phyloP scores from a whole-genome alignment of 2,888 invertebrate species.

The Eristalis arbustorum region DNA sequence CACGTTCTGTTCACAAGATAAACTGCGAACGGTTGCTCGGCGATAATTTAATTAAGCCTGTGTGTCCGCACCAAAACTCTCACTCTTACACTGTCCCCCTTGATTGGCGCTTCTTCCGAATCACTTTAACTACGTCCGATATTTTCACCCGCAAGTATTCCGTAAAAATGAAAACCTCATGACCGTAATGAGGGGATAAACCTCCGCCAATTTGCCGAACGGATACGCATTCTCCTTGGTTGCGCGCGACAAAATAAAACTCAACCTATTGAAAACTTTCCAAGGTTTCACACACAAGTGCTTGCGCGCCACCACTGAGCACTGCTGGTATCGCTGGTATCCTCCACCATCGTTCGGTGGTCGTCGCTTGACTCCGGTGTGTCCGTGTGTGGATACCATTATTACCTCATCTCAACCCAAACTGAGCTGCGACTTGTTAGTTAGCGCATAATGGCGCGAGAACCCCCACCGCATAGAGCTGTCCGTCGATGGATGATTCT shows the following conservation, averaged over 20 bases:
- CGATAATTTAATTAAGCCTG: slow-evolving; percentile 7
- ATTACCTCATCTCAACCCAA: slow-evolving; percentile 52
- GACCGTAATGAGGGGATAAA: slow-evolving; percentile 36
- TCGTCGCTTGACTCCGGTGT: slow-evolving; percentile 8
- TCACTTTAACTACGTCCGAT: slow-evolving; percentile 19
- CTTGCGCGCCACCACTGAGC: slow-evolving; percentile 4
- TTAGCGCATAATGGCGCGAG: slow-evolving; percentile 39
- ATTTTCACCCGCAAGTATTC: slow-evolving; percentile 25
- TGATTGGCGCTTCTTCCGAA: background rate
- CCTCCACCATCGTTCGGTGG: slow-evolving; percentile 16
- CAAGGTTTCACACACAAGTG: slow-evolving; percentile 38
- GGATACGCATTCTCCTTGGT: slow-evolving; percentile 6
- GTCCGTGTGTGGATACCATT: slow-evolving; percentile 21
- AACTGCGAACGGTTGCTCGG: background rate
- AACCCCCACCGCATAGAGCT: slow-evolving; percentile 11
- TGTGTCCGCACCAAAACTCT: slow-evolving; percentile 20
- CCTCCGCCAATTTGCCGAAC: slow-evolving; percentile 21
- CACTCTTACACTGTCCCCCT: background rate
- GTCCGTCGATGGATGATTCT: background rate
- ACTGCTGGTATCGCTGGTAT: background rate
- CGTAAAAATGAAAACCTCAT: slow-evolving; percentile 3
- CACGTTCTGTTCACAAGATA: background rate
- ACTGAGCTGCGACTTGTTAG: slow-evolving; percentile 45
- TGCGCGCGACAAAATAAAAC: slow-evolving; percentile 4
- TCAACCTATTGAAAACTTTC: slow-evolving; percentile 25